phyloP scores from a whole-genome alignment of 2,888 invertebrate species.

The Neoaliturus tenellus region DNA sequence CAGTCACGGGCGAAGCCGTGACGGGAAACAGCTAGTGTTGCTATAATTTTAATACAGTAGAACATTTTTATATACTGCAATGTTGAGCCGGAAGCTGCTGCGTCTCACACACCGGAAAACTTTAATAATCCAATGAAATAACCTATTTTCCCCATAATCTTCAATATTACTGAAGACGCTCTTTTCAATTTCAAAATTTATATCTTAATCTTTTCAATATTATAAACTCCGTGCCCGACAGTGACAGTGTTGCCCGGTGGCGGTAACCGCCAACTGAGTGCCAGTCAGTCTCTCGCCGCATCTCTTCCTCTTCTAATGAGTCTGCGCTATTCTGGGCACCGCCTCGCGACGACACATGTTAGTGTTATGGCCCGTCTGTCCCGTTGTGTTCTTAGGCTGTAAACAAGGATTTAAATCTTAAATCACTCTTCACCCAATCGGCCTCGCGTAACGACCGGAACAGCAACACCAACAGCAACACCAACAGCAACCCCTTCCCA shows the following conservation, averaged over 20 bases:
- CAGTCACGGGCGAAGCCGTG: too few relatives aligned
- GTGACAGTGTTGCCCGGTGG: not conserved
- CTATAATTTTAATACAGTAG: too few relatives aligned
- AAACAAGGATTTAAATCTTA: slow-evolving; percentile 37
- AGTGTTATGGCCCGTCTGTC: slow-evolving; percentile 40
- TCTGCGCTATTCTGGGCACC: slow-evolving; percentile 23
- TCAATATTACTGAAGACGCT: too few relatives aligned
- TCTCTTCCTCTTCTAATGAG: slow-evolving; percentile 1
- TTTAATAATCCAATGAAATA: too few relatives aligned
- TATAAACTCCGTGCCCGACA: too few relatives aligned
- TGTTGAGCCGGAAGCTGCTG: too few relatives aligned
- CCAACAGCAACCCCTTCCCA: not conserved
- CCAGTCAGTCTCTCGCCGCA: not conserved
- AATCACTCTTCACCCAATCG: slow-evolving; percentile 46
- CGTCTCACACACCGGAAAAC: too few relatives aligned
- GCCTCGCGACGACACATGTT: slow-evolving; percentile 31
- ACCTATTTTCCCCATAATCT: too few relatives aligned
- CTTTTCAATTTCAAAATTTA: too few relatives aligned
- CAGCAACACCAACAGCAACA: not conserved
- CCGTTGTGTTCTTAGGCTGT: slow-evolving; percentile 39
- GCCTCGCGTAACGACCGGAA: not conserved
- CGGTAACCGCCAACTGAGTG: not conserved
- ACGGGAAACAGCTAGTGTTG: too few relatives aligned
- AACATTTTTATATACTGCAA: too few relatives aligned
- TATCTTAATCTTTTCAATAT: too few relatives aligned